Conservation (phyloP, 1,140 invertebrate species). For the Mesaphorura yosii region DNA sequence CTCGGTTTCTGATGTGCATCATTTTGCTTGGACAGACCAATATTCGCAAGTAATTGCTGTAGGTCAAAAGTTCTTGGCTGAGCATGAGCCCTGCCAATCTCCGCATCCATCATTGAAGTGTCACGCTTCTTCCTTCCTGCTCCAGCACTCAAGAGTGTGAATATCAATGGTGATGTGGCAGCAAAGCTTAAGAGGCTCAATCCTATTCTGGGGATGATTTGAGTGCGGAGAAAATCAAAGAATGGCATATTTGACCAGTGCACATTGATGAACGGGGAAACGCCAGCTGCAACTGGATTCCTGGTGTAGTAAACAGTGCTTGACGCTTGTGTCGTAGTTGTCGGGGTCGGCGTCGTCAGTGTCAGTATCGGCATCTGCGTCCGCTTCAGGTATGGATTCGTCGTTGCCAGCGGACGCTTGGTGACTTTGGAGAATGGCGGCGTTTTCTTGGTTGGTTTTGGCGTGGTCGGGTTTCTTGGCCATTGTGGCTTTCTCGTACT, state of each 20-base stretch:
- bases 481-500: slow-evolving; percentile 15
- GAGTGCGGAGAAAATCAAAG: slow-evolving; percentile 26
- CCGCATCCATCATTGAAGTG: too few relatives aligned
- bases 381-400: slow-evolving; percentile 15
- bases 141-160: slow-evolving; percentile 20
- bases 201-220: slow-evolving; percentile 27
- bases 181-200: slow-evolving; percentile 26
- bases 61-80: not conserved
- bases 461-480: slow-evolving; percentile 13
- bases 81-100: not conserved
- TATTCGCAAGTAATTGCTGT: not conserved
- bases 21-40: not conserved
- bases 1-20: not conserved
- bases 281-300: slow-evolving; percentile 14
- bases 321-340: slow-evolving; percentile 20
- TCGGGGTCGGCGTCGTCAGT: slow-evolving; percentile 28
- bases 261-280: slow-evolving; percentile 11
- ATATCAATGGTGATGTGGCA: slow-evolving; percentile 24
- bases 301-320: slow-evolving; percentile 27
- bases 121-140: slow-evolving; percentile 22
- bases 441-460: slow-evolving; percentile 9
- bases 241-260: slow-evolving; percentile 25
- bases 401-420: slow-evolving; percentile 14
- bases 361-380: slow-evolving; percentile 17
- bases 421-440: slow-evolving; percentile 25